Percentiles rank a stretch among this genome's conserved stretches.
Evolutionary conservation across 1,140 invertebrate genomes (phyloP).

Genomic region (Dysdera silvatica): DNA sequence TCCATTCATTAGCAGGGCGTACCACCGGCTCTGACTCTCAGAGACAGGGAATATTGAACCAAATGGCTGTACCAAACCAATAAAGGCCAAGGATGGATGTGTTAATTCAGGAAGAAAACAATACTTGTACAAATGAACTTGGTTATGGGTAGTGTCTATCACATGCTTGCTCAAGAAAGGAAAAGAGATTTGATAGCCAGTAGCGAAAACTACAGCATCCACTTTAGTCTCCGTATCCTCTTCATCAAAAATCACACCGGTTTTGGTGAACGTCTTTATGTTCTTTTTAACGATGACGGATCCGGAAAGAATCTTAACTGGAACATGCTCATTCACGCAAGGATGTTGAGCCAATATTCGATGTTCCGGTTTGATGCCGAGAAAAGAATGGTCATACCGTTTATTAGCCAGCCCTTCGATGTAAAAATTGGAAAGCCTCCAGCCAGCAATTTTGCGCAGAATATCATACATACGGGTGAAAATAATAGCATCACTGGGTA

Average conservation of each 20-base stretch:
- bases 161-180: conserved; percentile 40
- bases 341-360: conserved; percentile 46
- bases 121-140: conserved; percentile 46
- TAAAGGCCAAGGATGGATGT: conserved; percentile 45
- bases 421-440: neutral
- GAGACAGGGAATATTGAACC: conserved; percentile 48
- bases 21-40: conserved; percentile 50
- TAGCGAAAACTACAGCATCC: conserved; percentile 44
- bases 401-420: conserved; percentile 23
- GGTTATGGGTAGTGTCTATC: conserved; percentile 38
- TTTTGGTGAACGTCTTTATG: conserved; percentile 39
- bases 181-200: conserved; percentile 44
- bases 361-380: conserved; percentile 47
- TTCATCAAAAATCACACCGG: conserved; percentile 40
- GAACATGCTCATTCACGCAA: conserved; percentile 51
- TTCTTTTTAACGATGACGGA: conserved; percentile 43
- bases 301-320: conserved; percentile 47
- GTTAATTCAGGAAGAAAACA: conserved; percentile 42
- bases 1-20: conserved; percentile 26
- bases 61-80: conserved; percentile 49
- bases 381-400: conserved; percentile 47
- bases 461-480: neutral
- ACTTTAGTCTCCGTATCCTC: conserved; percentile 23
- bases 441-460: neutral
- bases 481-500: conserved; percentile 31